Evolutionary conservation across 2,888 invertebrate species (phyloP).

Genomic region (Eupithecia tripunctaria): DNA sequence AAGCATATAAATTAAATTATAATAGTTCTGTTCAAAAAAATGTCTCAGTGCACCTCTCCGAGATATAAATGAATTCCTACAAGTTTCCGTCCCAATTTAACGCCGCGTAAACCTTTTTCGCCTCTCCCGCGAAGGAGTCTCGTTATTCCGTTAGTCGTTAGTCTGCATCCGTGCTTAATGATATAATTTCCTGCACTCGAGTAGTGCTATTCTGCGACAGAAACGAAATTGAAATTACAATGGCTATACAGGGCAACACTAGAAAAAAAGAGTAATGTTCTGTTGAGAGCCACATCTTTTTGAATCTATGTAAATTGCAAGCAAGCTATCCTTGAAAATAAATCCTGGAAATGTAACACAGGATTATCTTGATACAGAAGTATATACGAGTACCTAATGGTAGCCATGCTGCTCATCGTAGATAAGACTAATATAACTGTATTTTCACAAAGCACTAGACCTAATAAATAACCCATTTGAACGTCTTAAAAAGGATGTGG

Average conservation of each 20-base stretch:
- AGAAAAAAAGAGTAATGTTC: not conserved
- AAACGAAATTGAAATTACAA: conserved; percentile 50
- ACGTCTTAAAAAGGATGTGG: too few species aligned
- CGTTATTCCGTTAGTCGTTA: conserved; percentile 43
- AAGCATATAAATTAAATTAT: not conserved
- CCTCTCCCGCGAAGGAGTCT: conserved; percentile 15
- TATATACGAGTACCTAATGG: not conserved
- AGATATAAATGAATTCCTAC: not conserved
- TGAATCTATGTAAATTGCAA: not conserved
- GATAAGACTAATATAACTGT: too few species aligned
- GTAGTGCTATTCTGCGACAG: conserved; percentile 33
- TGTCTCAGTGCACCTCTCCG: not conserved
- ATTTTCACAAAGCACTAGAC: too few species aligned
- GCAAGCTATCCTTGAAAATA: not conserved
- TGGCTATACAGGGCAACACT: not conserved
- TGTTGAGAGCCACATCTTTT: not conserved
- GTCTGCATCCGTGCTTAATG: conserved; percentile 48
- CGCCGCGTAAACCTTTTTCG: conserved; percentile 13
- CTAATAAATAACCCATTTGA: too few species aligned
- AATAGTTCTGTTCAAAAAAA: not conserved
- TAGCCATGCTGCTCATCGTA: too few species aligned
- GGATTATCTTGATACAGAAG: not conserved
- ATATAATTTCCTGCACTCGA: conserved; percentile 48
- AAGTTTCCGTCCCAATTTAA: not conserved
- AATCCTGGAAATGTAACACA: not conserved